Evolutionary conservation across 2,888 invertebrate species (phyloP).

Genomic region (Dolomedes plantarius): DNA sequence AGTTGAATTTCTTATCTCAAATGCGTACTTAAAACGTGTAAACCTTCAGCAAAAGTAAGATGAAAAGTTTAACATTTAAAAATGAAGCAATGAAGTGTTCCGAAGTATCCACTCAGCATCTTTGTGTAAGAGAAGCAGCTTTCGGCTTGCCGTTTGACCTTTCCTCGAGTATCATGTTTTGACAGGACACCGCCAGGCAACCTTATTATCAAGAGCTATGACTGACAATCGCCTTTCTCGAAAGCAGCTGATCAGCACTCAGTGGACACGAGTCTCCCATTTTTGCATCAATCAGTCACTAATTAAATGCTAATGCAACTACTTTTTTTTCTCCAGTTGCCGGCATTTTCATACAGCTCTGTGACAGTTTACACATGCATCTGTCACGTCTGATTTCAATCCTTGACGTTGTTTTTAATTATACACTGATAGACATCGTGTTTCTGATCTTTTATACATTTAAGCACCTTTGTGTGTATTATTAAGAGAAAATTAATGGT

Average conservation of each 20-base stretch:
- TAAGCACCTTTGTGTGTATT: background rate
- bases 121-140: too few relatives aligned
- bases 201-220: background rate
- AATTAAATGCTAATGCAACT: constrained; percentile 6
- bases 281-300: background rate
- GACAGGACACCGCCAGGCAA: background rate
- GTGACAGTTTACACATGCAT: background rate
- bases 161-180: background rate
- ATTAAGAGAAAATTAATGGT: background rate
- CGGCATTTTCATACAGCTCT: background rate
- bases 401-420: background rate
- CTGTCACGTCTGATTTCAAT: background rate
- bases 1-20: too few relatives aligned
- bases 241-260: background rate
- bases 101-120: too few relatives aligned
- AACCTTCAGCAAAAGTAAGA: too few relatives aligned
- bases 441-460: background rate
- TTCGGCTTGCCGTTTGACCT: too few relatives aligned
- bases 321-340: background rate
- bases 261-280: background rate
- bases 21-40: too few relatives aligned
- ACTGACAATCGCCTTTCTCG: background rate
- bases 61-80: too few relatives aligned
- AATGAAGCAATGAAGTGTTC: too few relatives aligned
- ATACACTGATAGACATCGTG: background rate